Conservation (phyloP, 37 sponge, comb jelly and placozoan genomes). For the Chondrosia reniformis region DNA sequence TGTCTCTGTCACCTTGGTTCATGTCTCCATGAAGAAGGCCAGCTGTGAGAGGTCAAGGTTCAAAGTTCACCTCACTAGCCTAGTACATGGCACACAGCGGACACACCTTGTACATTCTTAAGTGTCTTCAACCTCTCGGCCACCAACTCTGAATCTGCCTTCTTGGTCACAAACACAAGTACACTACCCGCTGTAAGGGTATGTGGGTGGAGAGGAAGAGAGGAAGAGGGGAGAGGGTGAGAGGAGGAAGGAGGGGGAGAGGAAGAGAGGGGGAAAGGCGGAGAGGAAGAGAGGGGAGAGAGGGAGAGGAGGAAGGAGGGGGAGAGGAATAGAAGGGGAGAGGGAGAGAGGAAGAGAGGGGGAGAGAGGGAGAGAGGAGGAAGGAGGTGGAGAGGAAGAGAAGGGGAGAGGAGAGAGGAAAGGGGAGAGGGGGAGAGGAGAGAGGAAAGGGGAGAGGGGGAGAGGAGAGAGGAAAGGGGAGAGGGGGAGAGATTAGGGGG, state of each 20-base stretch:
- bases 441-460: too few relatives aligned
- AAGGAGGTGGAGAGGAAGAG: too few relatives aligned
- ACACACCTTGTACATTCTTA: constrained; percentile 1
- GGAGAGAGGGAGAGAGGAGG: background rate
- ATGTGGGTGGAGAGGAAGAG: too few relatives aligned
- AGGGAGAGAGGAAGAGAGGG: background rate
- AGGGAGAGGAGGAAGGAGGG: too few relatives aligned
- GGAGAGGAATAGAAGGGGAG: background rate
- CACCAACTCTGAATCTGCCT: constrained; percentile 74
- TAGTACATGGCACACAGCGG: background rate
- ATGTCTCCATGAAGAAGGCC: constrained; percentile 98
- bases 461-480: too few relatives aligned
- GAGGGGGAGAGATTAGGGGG: too few relatives aligned
- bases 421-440: too few relatives aligned
- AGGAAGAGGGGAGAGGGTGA: too few relatives aligned
- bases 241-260: too few relatives aligned
- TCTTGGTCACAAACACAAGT: constrained; percentile 92
- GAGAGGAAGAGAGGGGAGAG: too few relatives aligned
- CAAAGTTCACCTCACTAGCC: background rate
- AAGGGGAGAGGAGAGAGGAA: too few relatives aligned
- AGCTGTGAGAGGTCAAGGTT: constrained; percentile 65
- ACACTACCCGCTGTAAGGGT: constrained; percentile 80
- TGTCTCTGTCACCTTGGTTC: constrained; percentile 82
- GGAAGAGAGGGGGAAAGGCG: too few relatives aligned
- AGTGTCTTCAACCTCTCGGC: constrained; percentile 61